Percentiles rank a stretch among this genome's conserved stretches.
Conservation (phyloP, 2,888 invertebrate genomes). For the Pyrrhosoma nymphula region DNA sequence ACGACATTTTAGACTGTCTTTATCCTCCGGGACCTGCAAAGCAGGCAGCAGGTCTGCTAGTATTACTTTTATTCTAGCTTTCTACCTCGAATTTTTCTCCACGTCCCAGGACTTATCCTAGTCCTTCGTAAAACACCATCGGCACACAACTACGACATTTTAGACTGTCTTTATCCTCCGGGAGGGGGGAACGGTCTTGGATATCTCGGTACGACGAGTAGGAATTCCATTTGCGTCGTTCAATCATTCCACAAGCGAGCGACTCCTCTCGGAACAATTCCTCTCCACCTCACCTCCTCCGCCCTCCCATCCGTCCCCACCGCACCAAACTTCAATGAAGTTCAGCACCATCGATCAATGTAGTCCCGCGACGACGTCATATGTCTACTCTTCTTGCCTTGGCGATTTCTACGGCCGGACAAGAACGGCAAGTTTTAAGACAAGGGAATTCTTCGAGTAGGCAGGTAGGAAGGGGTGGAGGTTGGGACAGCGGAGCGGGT, state of each 20-base stretch:
- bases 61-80: too few species aligned
- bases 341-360: conserved; percentile 58
- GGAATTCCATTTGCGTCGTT: conserved; percentile 41
- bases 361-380: conserved; percentile 54
- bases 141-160: neutral
- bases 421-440: conserved; percentile 54
- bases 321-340: conserved; percentile 64
- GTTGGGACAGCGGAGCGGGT: neutral
- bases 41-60: too few species aligned
- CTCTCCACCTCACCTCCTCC: too few species aligned
- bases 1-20: neutral
- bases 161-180: neutral
- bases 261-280: conserved; percentile 21
- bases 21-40: too few species aligned
- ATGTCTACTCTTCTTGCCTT: conserved; percentile 9
- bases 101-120: neutral
- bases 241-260: conserved; percentile 27
- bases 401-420: conserved; percentile 56
- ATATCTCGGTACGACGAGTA: neutral
- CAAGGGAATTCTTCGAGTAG: neutral
- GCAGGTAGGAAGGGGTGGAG: neutral
- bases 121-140: neutral
- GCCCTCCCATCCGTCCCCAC: neutral
- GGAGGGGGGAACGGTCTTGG: neutral
- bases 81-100: too few species aligned